Evolutionary conservation across 1,140 invertebrate genomes (phyloP).

Genomic region (Magallana ariakensis): DNA sequence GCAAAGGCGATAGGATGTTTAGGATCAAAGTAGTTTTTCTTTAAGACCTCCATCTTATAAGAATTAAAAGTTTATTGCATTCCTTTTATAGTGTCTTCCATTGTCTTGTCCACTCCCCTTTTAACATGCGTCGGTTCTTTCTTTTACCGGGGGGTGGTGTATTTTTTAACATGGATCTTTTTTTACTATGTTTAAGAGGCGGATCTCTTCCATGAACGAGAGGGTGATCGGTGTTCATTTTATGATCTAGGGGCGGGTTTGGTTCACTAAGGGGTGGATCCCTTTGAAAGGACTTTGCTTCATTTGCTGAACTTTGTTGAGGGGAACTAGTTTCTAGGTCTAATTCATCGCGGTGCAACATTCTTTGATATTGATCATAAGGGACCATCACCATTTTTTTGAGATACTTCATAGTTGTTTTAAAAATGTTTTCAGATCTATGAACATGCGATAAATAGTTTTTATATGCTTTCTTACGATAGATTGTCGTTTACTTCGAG

Average conservation of each 20-base stretch:
- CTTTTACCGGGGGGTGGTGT: background rate
- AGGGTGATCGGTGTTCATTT: no score
- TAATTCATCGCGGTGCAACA: no score
- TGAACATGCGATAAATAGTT: background rate
- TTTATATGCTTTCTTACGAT: background rate
- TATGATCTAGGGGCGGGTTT: no score
- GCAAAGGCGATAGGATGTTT: conserved; percentile 43
- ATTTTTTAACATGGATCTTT: background rate
- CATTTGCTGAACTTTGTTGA: no score
- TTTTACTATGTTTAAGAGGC: background rate
- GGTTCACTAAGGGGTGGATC: background rate
- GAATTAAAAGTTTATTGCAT: background rate
- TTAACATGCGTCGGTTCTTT: background rate
- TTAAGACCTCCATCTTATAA: conserved; percentile 9
- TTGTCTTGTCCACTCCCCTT: background rate
- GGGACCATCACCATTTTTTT: no score
- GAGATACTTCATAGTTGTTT: no score
- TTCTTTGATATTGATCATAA: no score
- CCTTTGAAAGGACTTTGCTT: background rate
- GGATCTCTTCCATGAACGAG: background rate
- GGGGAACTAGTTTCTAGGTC: no score
- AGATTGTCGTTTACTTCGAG: background rate
- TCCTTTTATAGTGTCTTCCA: conserved; percentile 21
- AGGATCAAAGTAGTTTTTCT: conserved; percentile 51
- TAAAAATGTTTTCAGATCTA: background rate